A percentile compares a stretch with the other conserved stretches of the same genome.
phyloP scores from a whole-genome alignment of 2,113 vertebrate genomes.

The Pomatorhinus ruficollis region DNA sequence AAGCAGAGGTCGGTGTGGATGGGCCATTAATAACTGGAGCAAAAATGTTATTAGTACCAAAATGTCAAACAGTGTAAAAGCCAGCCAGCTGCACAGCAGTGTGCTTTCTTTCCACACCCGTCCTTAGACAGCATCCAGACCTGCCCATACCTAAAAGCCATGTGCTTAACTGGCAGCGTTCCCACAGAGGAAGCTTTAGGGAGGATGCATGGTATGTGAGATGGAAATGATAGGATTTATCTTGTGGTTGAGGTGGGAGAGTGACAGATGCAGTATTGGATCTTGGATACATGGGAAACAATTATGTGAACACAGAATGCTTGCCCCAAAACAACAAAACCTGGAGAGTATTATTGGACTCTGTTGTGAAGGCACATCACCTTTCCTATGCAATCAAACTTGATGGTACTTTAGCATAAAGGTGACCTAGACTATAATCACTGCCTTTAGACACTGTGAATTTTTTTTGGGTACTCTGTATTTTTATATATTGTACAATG shows the following conservation, averaged over 20 bases:
- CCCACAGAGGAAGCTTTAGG: not conserved
- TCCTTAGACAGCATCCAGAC: not conserved
- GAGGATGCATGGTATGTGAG: not conserved
- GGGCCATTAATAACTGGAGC: not conserved
- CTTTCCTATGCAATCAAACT: conserved; percentile 92
- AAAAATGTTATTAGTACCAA: not conserved
- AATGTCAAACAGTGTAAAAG: not conserved
- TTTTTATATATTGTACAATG: conserved; percentile 98
- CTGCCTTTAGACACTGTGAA: conserved; percentile 98
- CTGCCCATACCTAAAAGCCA: not conserved
- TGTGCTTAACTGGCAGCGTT: not conserved
- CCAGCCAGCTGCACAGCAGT: not conserved
- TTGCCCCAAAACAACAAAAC: conserved; percentile 52
- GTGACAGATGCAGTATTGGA: not conserved
- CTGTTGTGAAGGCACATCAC: conserved; percentile 74
- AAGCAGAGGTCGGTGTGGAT: not conserved
- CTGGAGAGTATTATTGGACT: conserved; percentile 52
- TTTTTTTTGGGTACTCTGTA: conserved; percentile 88
- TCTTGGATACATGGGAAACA: not conserved
- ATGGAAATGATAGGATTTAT: not conserved
- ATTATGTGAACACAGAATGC: not conserved
- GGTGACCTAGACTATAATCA: conserved; percentile 90
- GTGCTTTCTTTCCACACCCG: not conserved
- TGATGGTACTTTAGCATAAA: conserved; percentile 85
- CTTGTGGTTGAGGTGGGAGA: not conserved